Percentiles rank a stretch among this genome's conserved stretches.
Conservation (phyloP, 2,113 vertebrate genomes). For the Copsychus sechellarum region DNA sequence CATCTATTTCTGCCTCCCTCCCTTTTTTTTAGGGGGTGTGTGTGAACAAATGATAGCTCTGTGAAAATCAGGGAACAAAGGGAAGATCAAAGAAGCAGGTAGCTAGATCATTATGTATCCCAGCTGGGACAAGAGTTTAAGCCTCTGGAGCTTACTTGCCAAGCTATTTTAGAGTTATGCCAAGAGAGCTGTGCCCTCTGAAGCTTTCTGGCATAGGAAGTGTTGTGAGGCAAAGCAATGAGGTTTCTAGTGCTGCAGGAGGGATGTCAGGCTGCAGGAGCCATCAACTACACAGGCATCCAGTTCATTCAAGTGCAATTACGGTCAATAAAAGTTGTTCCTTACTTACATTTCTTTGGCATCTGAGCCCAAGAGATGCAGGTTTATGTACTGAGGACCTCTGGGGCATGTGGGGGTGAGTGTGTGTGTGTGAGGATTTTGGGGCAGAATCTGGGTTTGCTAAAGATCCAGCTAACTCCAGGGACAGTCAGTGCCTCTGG, state of each 20-base stretch:
- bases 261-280: slow-evolving; percentile 17
- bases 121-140: slow-evolving; percentile 14
- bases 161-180: slow-evolving; percentile 12
- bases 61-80: slow-evolving; percentile 28
- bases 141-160: not conserved
- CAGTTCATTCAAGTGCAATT: slow-evolving; percentile 24
- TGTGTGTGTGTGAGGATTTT: not conserved
- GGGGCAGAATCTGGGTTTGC: not conserved
- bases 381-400: not conserved
- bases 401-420: too few species aligned
- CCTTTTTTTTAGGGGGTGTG: not conserved
- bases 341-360: not conserved
- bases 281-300: slow-evolving; percentile 10
- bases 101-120: slow-evolving; percentile 5
- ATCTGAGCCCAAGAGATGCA: not conserved
- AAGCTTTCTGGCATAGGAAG: slow-evolving; percentile 21
- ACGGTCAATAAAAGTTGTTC: not conserved
- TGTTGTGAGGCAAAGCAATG: not conserved
- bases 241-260: not conserved
- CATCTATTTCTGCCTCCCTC: not conserved
- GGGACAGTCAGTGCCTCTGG: not conserved
- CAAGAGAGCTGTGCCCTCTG: slow-evolving; percentile 32
- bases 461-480: not conserved
- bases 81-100: slow-evolving; percentile 32
- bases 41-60: not conserved